Evolutionary conservation across 35 echinoderm and acorn worm genomes (phyloP).

Genomic region (Heliocidaris erythrogramma): DNA sequence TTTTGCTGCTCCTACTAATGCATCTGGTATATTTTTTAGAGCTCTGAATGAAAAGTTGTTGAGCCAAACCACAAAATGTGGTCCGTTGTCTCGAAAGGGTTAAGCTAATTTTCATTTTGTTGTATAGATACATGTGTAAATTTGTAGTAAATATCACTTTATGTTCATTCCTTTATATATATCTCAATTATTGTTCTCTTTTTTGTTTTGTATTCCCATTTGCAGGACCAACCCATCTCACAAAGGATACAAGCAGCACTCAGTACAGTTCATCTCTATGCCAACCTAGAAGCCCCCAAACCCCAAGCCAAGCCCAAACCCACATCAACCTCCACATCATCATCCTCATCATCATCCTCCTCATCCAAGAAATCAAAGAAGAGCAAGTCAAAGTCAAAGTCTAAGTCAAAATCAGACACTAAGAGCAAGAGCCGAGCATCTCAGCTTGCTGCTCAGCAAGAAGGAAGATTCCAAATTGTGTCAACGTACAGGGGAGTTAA

Average conservation of each 20-base stretch:
- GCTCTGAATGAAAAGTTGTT: too few relatives aligned
- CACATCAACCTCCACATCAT: constrained; percentile 32
- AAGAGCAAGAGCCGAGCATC: constrained; percentile 46
- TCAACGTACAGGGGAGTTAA: constrained; percentile 30
- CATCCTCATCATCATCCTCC: not conserved
- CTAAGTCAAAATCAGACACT: constrained; percentile 16
- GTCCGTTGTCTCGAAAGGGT: too few relatives aligned
- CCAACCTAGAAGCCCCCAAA: constrained; percentile 47
- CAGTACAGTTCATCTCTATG: constrained; percentile 40
- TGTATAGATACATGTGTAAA: too few relatives aligned
- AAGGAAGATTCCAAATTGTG: constrained; percentile 33
- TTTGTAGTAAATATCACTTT: too few relatives aligned
- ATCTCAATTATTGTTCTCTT: not conserved
- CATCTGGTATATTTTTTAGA: too few relatives aligned
- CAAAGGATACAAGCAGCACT: constrained; percentile 45
- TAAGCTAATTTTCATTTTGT: too few relatives aligned
- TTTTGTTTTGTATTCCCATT: constrained; percentile 18
- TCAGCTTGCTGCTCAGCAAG: constrained; percentile 24
- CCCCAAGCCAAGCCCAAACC: constrained; percentile 14
- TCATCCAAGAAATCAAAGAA: constrained; percentile 37
- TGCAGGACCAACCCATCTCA: constrained; percentile 47
- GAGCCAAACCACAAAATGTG: too few relatives aligned
- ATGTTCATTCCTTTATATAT: too few relatives aligned
- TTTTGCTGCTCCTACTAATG: too few relatives aligned
- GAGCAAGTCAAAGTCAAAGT: constrained; percentile 3